Base-by-base conservation (phyloP, 2,888 invertebrate species). In the Melipona beecheii region DNA sequence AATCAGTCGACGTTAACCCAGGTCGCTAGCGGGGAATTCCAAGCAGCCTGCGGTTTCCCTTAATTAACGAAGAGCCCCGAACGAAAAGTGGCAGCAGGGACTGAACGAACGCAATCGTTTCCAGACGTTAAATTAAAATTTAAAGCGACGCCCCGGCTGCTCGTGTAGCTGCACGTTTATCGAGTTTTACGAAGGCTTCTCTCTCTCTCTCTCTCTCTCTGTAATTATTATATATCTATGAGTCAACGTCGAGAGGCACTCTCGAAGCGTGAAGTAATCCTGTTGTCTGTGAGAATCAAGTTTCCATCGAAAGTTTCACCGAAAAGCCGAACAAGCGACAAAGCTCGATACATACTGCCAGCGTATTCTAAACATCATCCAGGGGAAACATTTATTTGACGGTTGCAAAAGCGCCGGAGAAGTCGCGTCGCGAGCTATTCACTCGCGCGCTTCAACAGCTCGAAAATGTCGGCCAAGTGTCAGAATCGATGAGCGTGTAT, bases 11-110 rank as follows among this genome's bases (percentile, higher is more conserved):
- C 81, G 52, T 52, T 75, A 36, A 75, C 56, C 49, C n/a, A 17
- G 5, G 17, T 56, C 17, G 24, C 21, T n/a, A 24, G 21, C 24
- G 21, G 15, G 19, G 49, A 74, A 69, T 76, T 58, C 56, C 71
- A 19, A 64, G 56, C 27, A 64, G 15, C 24, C 49, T n/a, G 60
- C 4, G 36, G 65, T 66, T 62, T 49, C 43, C 56, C 71, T 78
- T 75, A 82, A 83, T 84, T 78, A 78, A 71, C 84, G 58, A 71
- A 71, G 17, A 66, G 24, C 50, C 68, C 24, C 24, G 62, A 54
- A 60, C 13, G 58, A 60, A 54, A 24, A 65, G 21, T 36, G n/a
- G n/a, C n/a, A n/a, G 50, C 19, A 56, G 5, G 27, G 19, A 17
- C n/a, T 56, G 60, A 81, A 83, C 58, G 58, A 65, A 74, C 82